Conservation (phyloP, 2,888 invertebrate genomes). For the Labia minor region DNA sequence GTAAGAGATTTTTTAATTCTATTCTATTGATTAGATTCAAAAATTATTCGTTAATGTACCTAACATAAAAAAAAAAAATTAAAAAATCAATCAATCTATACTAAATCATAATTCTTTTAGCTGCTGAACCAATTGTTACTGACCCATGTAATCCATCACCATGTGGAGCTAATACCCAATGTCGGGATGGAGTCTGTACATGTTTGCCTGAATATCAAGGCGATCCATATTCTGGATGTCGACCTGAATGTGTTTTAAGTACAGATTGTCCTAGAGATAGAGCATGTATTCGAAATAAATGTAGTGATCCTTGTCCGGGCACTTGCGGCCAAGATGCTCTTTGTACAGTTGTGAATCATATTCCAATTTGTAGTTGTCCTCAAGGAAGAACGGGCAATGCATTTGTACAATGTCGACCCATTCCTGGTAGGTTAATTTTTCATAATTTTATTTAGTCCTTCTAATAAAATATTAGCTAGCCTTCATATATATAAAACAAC, state of each 20-base stretch:
- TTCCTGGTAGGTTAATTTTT: constrained; percentile 45
- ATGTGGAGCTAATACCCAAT: constrained; percentile 47
- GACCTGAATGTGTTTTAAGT: constrained; percentile 67
- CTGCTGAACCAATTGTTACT: constrained; percentile 32
- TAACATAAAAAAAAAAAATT: constrained; percentile 29
- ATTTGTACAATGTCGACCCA: constrained; percentile 51
- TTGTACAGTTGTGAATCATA: constrained; percentile 63
- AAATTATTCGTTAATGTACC: background rate
- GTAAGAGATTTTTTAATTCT: background rate
- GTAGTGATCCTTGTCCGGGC: constrained; percentile 59
- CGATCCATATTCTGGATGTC: constrained; percentile 56
- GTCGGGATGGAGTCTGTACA: constrained; percentile 42
- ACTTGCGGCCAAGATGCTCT: constrained; percentile 64
- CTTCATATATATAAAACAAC: no score
- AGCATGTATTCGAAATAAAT: constrained; percentile 64
- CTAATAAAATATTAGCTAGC: no score
- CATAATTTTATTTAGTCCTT: no score
- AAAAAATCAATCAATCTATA: background rate
- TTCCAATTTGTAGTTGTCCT: constrained; percentile 67
- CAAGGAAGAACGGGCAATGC: constrained; percentile 59
- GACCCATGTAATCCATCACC: constrained; percentile 49
- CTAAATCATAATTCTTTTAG: constrained; percentile 23
- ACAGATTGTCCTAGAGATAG: constrained; percentile 56
- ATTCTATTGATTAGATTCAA: no score
- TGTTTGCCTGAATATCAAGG: constrained; percentile 41